Evolutionary conservation across 2,888 invertebrate species (phyloP).

Genomic region (Anoncus sp.): DNA sequence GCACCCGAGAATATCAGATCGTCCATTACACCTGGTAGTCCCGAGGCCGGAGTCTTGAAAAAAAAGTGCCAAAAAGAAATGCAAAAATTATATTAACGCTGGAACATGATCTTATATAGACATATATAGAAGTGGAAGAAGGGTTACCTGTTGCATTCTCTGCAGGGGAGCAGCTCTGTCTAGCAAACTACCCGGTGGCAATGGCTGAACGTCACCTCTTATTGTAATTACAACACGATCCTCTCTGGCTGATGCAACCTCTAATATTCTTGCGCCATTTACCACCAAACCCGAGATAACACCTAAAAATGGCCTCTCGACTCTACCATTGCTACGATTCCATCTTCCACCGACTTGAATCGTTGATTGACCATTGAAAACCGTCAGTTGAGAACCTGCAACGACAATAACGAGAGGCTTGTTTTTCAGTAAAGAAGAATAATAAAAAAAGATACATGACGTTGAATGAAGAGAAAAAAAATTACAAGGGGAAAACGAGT

Average conservation of each 20-base stretch:
- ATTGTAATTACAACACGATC: constrained; percentile 87
- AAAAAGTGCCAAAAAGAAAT: constrained; percentile 16
- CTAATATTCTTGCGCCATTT: constrained; percentile 93
- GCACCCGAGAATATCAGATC: constrained; percentile 97
- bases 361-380: constrained; percentile 96
- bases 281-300: constrained; percentile 95
- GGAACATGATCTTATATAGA: no score
- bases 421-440: not conserved
- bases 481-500: not conserved
- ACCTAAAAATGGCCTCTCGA: constrained; percentile 93
- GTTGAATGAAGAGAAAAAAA: not conserved
- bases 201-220: constrained; percentile 93
- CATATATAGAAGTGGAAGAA: no score
- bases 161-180: constrained; percentile 91
- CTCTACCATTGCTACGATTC: constrained; percentile 87
- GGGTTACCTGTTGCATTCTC: constrained; percentile 96
- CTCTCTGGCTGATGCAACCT: constrained; percentile 93
- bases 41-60: constrained; percentile 92
- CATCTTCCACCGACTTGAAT: constrained; percentile 95
- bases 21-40: constrained; percentile 91
- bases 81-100: no score
- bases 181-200: constrained; percentile 87
- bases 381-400: constrained; percentile 87
- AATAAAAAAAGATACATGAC: no score
- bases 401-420: constrained; percentile 22